These are phyloP conservation scores for Lethocerus indicus DNA, from an alignment of 1,140 invertebrate genomes.

Conservation along the genomic window DNA sequence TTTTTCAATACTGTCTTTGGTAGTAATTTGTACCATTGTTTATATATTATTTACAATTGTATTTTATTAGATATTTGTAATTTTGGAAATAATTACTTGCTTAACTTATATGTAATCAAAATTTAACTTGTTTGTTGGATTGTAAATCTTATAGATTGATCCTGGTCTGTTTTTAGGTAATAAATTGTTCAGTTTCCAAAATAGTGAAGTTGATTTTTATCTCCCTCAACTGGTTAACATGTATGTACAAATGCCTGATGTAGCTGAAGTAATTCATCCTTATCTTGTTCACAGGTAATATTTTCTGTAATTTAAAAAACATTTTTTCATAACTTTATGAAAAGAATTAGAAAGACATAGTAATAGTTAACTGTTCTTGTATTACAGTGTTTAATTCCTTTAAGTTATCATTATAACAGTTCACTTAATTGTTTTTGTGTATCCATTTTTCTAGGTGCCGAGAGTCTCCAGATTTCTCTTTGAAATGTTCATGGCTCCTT, in stretches of 20 bases:
- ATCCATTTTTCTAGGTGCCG: conserved; percentile 51
- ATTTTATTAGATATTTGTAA: too few relatives aligned
- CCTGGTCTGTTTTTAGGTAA: conserved; percentile 65
- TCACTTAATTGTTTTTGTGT: conserved; percentile 1
- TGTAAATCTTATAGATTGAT: too few relatives aligned
- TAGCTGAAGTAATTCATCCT: conserved; percentile 86
- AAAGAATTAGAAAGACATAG: not conserved
- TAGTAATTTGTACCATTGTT: not conserved
- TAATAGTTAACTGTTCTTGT: not conserved
- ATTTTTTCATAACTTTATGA: not conserved
- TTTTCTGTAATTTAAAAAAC: conserved; percentile 2
- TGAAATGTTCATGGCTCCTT: conserved; percentile 89
- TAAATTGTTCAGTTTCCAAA: conserved; percentile 86
- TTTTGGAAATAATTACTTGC: too few relatives aligned
- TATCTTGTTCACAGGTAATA: conserved; percentile 80
- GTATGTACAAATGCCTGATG: conserved; percentile 95
- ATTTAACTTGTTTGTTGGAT: too few relatives aligned
- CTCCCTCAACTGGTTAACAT: conserved; percentile 93
- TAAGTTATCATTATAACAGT: not conserved
- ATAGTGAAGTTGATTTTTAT: conserved; percentile 91
- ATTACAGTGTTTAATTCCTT: not conserved
- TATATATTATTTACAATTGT: too few relatives aligned
- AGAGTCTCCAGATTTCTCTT: conserved; percentile 83
- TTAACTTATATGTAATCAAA: too few relatives aligned
- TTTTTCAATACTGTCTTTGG: not conserved